Evolutionary conservation across 2,797 vertebrate species (phyloP).

Genomic region (Pseudochromis fuscus): DNA sequence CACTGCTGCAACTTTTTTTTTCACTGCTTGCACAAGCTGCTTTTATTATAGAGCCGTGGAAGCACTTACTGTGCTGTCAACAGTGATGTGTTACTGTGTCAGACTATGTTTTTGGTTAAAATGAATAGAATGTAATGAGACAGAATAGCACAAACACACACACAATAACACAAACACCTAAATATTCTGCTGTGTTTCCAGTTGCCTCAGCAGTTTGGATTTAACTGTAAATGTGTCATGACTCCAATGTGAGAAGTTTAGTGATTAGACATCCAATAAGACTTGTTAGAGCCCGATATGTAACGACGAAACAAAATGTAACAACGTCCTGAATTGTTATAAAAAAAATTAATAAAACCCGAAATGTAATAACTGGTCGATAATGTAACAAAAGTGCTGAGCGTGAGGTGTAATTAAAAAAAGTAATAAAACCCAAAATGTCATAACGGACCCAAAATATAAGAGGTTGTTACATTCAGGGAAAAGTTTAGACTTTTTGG

Average conservation of each 20-base stretch:
- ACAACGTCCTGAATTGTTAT: no score
- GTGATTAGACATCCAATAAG: background rate
- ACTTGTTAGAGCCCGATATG: no score
- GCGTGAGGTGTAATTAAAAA: no score
- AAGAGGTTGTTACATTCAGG: no score
- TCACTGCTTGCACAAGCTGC: conserved; percentile 41
- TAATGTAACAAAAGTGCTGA: no score
- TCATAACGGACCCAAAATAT: no score
- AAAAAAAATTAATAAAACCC: no score
- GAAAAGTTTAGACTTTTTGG: no score
- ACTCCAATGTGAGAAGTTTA: no score
- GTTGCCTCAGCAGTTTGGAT: background rate
- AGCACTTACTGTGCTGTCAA: conserved; percentile 44
- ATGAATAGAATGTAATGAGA: conserved; percentile 1
- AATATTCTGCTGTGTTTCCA: background rate
- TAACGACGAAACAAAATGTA: no score
- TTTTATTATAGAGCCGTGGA: conserved; percentile 56
- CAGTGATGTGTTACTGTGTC: conserved; percentile 31
- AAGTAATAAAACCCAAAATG: no score
- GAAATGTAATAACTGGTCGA: no score
- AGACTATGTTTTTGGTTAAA: conserved; percentile 29
- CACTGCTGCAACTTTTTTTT: conserved; percentile 44
- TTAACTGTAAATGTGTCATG: conserved; percentile 2
- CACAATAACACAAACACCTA: background rate
- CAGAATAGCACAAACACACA: conserved; percentile 8